Base-by-base conservation (phyloP, 2,888 invertebrate genomes). In the Ectropis crepuscularia region DNA sequence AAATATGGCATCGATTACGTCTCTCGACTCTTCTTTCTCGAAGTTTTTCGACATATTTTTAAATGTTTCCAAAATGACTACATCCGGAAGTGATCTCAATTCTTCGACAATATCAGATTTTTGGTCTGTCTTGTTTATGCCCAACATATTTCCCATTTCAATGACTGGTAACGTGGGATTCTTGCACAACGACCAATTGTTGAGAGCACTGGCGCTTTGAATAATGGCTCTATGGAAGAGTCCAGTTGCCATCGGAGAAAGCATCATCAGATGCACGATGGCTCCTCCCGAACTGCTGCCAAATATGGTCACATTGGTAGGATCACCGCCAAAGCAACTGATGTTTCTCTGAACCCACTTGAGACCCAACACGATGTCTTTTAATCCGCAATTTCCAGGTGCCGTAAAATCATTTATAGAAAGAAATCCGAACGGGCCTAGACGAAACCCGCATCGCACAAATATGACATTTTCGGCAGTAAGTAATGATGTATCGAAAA, bases 351-450 rank as follows among this genome's bases (percentile, higher is more conserved):
- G 85, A 10, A 92, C 80, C 93, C 93, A 93, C 73, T 86, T 88
- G 48, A 93, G 72, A 7, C 89, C 92, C 79, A 89, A 76, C 0
- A 90, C 83, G 57, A 92, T 76, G 74, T 93, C 93, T 77, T 93
- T 93, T 1, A 93, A 71, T 8, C 93, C 93, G 71, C 82, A 81
- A 68, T 93, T 93, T 11, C 93, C 93, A 16, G 93, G 89, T 10
- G 93, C 93, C 39, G 80, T 77, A 45, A 87, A 82, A 59, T 90
- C 88, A 74, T 88, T 86, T 10, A 87, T 82, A 16, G 90, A 89
- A 5, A 93, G 79, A 74, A 92, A 93, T 50, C 93, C 93, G 67
- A 93, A 87, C 4, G 91, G 85, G 16, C 93, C 93, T 39, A 93
- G 71, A 65, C 93, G 80, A 71, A 83, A 92, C 39, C 89, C 89